Percentiles rank a stretch among this genome's conserved stretches.
phyloP scores from a whole-genome alignment of 2,113 vertebrate species.

The Saccopteryx bilineata region DNA sequence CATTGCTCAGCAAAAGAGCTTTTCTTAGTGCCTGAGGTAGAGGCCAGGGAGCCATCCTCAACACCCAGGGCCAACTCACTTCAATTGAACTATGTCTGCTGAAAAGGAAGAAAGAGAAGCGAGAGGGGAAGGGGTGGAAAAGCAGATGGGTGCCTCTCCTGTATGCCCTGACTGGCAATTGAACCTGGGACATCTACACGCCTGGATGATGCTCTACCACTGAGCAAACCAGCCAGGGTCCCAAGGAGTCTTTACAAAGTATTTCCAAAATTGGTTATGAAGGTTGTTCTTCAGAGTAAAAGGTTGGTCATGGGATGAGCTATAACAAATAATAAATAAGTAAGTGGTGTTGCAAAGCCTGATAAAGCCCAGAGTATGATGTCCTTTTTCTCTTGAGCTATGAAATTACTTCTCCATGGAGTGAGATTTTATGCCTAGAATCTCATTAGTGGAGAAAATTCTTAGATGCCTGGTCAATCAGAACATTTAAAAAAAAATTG shows the following conservation, averaged over 20 bases:
- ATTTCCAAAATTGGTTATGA: not conserved
- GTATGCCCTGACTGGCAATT: too few species aligned
- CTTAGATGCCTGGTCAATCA: not conserved
- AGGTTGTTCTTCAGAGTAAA: slow-evolving; percentile 20
- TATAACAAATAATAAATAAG: not conserved
- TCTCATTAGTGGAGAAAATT: not conserved
- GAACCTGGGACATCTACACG: too few species aligned
- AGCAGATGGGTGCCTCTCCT: too few species aligned
- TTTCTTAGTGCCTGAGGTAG: too few species aligned
- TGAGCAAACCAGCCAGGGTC: not conserved
- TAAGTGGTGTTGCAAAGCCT: not conserved
- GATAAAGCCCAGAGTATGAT: not conserved
- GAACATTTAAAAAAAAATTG: not conserved
- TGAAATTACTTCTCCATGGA: not conserved
- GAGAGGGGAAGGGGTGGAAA: too few species aligned
- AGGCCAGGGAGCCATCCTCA: too few species aligned
- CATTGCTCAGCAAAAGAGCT: too few species aligned
- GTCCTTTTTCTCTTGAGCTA: not conserved
- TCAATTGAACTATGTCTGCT: too few species aligned
- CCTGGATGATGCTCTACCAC: too few species aligned
- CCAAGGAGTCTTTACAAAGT: not conserved
- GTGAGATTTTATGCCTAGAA: not conserved
- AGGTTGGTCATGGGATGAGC: not conserved
- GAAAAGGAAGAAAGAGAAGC: too few species aligned
- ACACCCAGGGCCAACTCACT: too few species aligned